Evolutionary conservation across 2,888 invertebrate species (phyloP).

Genomic region (Acleris literana): DNA sequence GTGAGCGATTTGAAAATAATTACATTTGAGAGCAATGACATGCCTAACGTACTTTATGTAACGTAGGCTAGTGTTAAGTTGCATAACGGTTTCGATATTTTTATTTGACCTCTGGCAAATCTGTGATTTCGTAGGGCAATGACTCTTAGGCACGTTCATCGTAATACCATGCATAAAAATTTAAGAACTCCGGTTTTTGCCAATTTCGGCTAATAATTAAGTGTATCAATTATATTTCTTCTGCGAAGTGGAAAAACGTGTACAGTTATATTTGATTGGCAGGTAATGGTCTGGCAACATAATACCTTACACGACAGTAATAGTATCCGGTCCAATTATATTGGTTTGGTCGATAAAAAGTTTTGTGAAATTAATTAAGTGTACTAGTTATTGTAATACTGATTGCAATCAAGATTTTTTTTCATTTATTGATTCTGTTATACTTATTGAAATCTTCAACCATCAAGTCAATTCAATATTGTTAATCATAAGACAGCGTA

Average conservation of each 20-base stretch:
- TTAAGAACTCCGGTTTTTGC: constrained; percentile 18
- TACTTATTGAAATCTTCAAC: no score
- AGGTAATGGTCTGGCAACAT: constrained; percentile 16
- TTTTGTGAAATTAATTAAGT: no score
- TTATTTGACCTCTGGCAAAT: constrained; percentile 13
- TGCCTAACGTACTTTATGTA: constrained; percentile 14
- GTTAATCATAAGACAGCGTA: no score
- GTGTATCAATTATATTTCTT: constrained; percentile 33
- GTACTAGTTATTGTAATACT: no score
- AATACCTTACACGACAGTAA: constrained; percentile 11
- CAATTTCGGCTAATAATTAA: constrained; percentile 18
- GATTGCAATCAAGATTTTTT: no score
- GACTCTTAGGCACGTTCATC: constrained; percentile 14
- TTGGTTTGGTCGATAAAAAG: not conserved
- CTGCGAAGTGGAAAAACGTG: constrained; percentile 13
- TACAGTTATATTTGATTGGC: constrained; percentile 34
- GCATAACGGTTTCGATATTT: constrained; percentile 20
- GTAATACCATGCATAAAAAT: constrained; percentile 8
- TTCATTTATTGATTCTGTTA: no score
- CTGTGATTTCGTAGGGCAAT: constrained; percentile 12
- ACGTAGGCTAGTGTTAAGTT: constrained; percentile 5
- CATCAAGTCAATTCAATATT: no score
- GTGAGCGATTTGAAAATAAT: not conserved
- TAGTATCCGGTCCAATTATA: not conserved
- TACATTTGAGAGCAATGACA: constrained; percentile 15